Conservation (phyloP, 2,797 vertebrate genomes). For the Pseudochirops cupreus region DNA sequence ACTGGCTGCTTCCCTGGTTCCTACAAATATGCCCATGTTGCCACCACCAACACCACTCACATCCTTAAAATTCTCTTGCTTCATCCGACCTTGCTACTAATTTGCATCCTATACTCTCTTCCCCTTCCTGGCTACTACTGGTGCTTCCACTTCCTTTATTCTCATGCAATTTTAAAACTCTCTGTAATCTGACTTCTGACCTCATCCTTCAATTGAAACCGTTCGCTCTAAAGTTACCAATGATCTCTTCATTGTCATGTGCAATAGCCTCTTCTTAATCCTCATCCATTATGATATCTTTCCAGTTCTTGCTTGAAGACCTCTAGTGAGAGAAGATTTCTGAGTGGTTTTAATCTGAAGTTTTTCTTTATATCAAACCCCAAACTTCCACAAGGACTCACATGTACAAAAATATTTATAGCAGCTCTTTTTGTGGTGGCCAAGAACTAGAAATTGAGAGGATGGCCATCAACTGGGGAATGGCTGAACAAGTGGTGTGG, state of each 20-base stretch:
- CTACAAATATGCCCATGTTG: not conserved
- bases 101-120: not conserved
- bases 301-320: not conserved
- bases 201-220: not conserved
- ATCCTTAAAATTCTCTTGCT: not conserved
- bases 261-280: not conserved
- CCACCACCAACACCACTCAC: not conserved
- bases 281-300: not conserved
- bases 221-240: not conserved
- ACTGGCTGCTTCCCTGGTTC: not conserved
- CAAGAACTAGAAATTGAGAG: too few relatives aligned
- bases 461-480: too few relatives aligned
- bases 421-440: too few relatives aligned
- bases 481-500: too few relatives aligned
- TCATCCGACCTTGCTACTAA: not conserved
- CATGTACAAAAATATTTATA: too few relatives aligned
- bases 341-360: not conserved
- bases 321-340: not conserved
- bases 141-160: not conserved
- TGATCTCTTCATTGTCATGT: not conserved
- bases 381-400: not conserved
- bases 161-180: not conserved
- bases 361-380: not conserved
- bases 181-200: not conserved
- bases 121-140: not conserved